Base-by-base conservation (phyloP, 2,888 invertebrate genomes). In the Oscheius onirici region DNA sequence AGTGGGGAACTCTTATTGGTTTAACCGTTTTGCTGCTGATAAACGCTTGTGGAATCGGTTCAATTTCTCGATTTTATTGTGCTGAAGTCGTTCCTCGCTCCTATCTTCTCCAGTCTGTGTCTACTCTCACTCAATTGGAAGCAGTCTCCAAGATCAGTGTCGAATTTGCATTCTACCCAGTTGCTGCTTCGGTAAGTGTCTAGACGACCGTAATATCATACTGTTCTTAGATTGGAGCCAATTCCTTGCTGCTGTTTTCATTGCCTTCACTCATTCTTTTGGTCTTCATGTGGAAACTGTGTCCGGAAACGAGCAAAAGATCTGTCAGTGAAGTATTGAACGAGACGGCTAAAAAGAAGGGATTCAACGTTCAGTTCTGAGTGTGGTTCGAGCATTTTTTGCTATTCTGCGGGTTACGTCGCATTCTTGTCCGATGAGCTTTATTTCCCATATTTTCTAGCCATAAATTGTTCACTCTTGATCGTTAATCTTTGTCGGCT, bases 61-160 rank as follows among this genome's bases (percentile, higher is more conserved):
- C 74, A 1, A 71, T 78, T 20, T 74, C 75, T 13, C 73, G 78
- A 0, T 78, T 78, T 71, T 78, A 78, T 68, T 70, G 72, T 13
- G 75, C 75, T 10, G 78, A 76, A 55, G 68, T 68, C 11, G 57
- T 68, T 44, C 78, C 78, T 3, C 72, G 75, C 0, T 67, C 68
- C 5, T 52, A 76, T 10, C 72, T 78, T n/a, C 75, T 78, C 22
- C 57, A 60, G n/a, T 63, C 78, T 3, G 67, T 66, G 0, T 72
- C 78, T 8, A 69, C 63, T 22, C 52, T 78, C 3, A 65, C 78
- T 17, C 69, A 60, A 17, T 43, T 74, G 17, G 74, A 76, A 43
- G 73, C 73, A 5, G 41, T 72, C 6, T 65, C 74, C 28, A 74
- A 74, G 54, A 76, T 74, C 34, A 57, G 44, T 22, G 71, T 76